Evolutionary conservation across 2,113 vertebrate genomes (phyloP).

Genomic region (Microcebus ravelobensis): DNA sequence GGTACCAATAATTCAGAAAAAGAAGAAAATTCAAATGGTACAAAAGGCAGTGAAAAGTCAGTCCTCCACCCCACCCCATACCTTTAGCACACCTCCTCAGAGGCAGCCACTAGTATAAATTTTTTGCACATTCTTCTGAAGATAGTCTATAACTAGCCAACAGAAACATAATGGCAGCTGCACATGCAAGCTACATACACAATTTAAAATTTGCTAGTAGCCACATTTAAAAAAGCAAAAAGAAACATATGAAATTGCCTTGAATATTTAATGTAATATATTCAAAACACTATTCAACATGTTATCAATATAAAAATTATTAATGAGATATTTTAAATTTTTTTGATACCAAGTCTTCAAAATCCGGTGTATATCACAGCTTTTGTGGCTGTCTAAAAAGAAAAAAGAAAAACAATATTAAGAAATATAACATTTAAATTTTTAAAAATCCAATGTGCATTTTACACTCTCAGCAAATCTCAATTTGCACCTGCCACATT

Average conservation of each 20-base stretch:
- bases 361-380: neutral
- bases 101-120: neutral
- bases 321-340: neutral
- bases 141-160: neutral
- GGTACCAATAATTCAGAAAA: slow-evolving; percentile 5
- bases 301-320: slow-evolving; percentile 1
- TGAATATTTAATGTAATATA: neutral
- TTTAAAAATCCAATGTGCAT: neutral
- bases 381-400: too few relatives aligned
- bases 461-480: neutral
- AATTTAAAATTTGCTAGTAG: slow-evolving; percentile 18
- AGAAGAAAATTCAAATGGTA: neutral
- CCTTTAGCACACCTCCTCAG: neutral
- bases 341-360: slow-evolving; percentile 14
- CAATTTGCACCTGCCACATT: neutral
- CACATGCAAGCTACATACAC: neutral
- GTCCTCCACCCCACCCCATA: neutral
- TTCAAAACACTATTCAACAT: slow-evolving; percentile 11
- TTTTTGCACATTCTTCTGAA: neutral
- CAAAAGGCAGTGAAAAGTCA: neutral
- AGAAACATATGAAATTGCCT: neutral
- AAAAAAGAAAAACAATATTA: too few relatives aligned
- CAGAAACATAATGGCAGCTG: neutral
- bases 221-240: neutral
- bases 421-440: too few relatives aligned